A percentile compares a stretch with the other conserved stretches of the same genome.
These are phyloP conservation scores for Epistrophe grossulariae DNA, from an alignment of 2,888 invertebrate species.

Conservation along the genomic window DNA sequence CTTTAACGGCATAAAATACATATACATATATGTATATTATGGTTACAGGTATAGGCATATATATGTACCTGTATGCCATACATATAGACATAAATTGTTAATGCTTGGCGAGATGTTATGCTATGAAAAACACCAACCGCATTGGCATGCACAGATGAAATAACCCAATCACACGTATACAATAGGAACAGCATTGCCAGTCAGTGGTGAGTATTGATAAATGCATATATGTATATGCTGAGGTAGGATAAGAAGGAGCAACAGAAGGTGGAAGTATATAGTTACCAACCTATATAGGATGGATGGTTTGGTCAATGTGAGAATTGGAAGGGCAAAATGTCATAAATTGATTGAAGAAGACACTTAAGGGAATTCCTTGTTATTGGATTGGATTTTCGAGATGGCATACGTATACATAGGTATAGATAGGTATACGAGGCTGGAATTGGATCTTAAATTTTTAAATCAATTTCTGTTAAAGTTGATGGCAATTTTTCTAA, in stretches of 20 bases:
- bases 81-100: slow-evolving; percentile 64
- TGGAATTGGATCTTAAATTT: slow-evolving; percentile 47
- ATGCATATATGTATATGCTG: slow-evolving; percentile 34
- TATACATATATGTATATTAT: slow-evolving; percentile 10
- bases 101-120: slow-evolving; percentile 66
- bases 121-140: slow-evolving; percentile 68
- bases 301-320: slow-evolving; percentile 27
- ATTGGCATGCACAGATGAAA: slow-evolving; percentile 75
- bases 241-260: not conserved
- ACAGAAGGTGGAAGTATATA: not conserved
- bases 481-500: slow-evolving; percentile 3
- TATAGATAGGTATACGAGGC: not conserved
- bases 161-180: slow-evolving; percentile 72
- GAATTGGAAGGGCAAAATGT: slow-evolving; percentile 61
- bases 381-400: slow-evolving; percentile 56
- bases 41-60: not conserved
- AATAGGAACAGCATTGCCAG: slow-evolving; percentile 19
- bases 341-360: slow-evolving; percentile 72
- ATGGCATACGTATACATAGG: not conserved
- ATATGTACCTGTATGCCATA: not conserved
- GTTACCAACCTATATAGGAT: not conserved
- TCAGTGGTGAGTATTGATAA: slow-evolving; percentile 56
- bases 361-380: slow-evolving; percentile 64
- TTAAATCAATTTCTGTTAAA: slow-evolving; percentile 44
- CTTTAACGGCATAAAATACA: slow-evolving; percentile 9